phyloP scores from a whole-genome alignment of 2,888 invertebrate genomes.

The Tiphia femorata region DNA sequence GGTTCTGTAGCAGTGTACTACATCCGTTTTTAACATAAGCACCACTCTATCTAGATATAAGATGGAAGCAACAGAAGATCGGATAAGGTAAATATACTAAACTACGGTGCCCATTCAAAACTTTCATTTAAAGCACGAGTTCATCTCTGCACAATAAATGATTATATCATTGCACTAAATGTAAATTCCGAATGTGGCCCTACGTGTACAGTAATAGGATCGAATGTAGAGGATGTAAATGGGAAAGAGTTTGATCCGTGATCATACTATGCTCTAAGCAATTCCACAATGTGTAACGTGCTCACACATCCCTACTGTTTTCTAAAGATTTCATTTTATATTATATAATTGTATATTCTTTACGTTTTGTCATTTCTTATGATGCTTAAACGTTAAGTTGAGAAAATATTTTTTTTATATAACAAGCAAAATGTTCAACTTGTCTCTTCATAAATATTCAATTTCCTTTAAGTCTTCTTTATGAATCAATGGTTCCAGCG shows the following conservation, averaged over 20 bases:
- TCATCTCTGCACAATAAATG: slow-evolving; percentile 20
- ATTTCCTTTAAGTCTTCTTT: slow-evolving; percentile 44
- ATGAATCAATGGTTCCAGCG: slow-evolving; percentile 45
- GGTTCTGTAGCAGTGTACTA: slow-evolving; percentile 35
- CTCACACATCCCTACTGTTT: slow-evolving; percentile 45
- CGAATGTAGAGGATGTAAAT: slow-evolving; percentile 25
- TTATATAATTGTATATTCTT: slow-evolving; percentile 51
- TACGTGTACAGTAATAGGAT: slow-evolving; percentile 29
- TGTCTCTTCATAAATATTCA: slow-evolving; percentile 47
- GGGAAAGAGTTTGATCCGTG: slow-evolving; percentile 35
- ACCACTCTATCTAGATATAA: slow-evolving; percentile 25
- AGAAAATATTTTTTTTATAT: slow-evolving; percentile 66
- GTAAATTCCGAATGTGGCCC: slow-evolving; percentile 33
- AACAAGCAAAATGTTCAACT: slow-evolving; percentile 57
- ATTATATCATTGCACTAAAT: slow-evolving; percentile 19
- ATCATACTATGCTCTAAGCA: slow-evolving; percentile 46
- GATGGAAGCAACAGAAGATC: slow-evolving; percentile 32
- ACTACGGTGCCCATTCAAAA: slow-evolving; percentile 24
- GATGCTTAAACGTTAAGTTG: slow-evolving; percentile 65
- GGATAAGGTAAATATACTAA: slow-evolving; percentile 23
- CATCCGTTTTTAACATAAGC: slow-evolving; percentile 41
- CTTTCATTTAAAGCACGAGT: slow-evolving; percentile 16
- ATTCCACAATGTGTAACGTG: slow-evolving; percentile 47
- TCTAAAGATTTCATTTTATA: slow-evolving; percentile 52
- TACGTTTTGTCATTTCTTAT: slow-evolving; percentile 49